Conservation (phyloP, 1,140 invertebrate genomes). For the Mizuhopecten yessoensis region DNA sequence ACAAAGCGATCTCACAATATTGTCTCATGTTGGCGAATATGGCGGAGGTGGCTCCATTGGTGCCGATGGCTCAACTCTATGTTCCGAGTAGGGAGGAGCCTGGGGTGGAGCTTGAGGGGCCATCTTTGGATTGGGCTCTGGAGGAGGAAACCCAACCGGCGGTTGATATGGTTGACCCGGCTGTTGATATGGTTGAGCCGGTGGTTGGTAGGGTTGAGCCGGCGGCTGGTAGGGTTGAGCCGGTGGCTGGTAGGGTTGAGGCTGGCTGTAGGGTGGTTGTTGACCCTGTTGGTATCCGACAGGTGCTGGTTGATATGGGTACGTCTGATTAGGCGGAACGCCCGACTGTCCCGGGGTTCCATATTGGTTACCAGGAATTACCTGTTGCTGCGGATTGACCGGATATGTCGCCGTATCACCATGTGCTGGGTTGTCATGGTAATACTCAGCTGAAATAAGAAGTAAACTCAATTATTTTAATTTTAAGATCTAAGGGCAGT, state of each 20-base stretch:
- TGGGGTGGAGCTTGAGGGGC: background rate
- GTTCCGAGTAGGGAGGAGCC: background rate
- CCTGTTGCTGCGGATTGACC: background rate
- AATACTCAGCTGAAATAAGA: conserved; percentile 57
- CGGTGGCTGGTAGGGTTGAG: conserved; percentile 37
- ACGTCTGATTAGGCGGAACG: background rate
- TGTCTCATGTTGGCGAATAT: conserved; percentile 14
- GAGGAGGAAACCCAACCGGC: background rate
- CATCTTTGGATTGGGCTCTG: background rate
- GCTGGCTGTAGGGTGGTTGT: conserved; percentile 22
- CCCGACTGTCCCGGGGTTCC: background rate
- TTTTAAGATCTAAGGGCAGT: too few species aligned
- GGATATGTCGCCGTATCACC: conserved; percentile 5
- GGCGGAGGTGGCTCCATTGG: conserved; percentile 46
- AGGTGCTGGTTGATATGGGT: conserved; percentile 11
- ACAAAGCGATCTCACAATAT: too few species aligned
- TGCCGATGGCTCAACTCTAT: background rate
- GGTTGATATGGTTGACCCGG: conserved; percentile 44
- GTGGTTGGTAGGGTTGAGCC: background rate
- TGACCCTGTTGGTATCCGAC: conserved; percentile 34
- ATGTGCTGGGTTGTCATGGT: conserved; percentile 56
- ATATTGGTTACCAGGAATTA: background rate
- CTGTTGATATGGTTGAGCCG: background rate
- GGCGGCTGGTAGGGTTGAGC: background rate
- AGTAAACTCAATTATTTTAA: background rate